Conservation (phyloP, 2,888 invertebrate species). For the Oasisia sp. region DNA sequence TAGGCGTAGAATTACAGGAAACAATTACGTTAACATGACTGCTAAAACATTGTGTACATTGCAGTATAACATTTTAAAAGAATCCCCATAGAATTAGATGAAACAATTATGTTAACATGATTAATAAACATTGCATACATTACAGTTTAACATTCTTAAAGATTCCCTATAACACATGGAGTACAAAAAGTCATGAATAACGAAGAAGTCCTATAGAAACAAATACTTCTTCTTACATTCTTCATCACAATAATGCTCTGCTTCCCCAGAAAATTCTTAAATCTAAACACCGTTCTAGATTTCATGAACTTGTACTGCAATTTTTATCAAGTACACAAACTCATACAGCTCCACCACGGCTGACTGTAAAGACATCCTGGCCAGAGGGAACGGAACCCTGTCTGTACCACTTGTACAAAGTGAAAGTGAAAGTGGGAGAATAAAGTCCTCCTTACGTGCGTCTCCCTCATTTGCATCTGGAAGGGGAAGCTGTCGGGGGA, state of each 20-base stretch:
- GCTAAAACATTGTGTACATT: too few species aligned
- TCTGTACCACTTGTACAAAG: background rate
- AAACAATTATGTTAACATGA: too few species aligned
- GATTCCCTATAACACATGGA: too few species aligned
- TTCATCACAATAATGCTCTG: too few species aligned
- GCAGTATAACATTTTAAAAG: too few species aligned
- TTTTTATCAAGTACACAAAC: background rate
- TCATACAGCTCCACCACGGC: background rate
- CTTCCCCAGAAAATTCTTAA: too few species aligned
- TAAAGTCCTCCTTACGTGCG: slow-evolving; percentile 56
- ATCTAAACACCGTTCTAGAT: background rate
- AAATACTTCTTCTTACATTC: background rate
- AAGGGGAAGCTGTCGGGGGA: slow-evolving; percentile 81
- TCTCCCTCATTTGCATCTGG: slow-evolving; percentile 66
- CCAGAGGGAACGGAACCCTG: background rate
- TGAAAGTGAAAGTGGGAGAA: background rate
- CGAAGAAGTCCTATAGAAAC: background rate
- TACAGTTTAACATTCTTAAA: too few species aligned
- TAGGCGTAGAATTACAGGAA: too few species aligned
- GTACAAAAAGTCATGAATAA: too few species aligned
- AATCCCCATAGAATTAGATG: too few species aligned
- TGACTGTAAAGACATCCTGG: background rate
- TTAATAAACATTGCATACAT: too few species aligned
- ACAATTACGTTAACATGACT: too few species aligned
- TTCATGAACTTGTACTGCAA: background rate